A percentile compares a stretch with the other conserved stretches of the same genome.
phyloP scores from a whole-genome alignment of 37 sponge, comb jelly and placozoan species.

The Tethya wilhelma region DNA sequence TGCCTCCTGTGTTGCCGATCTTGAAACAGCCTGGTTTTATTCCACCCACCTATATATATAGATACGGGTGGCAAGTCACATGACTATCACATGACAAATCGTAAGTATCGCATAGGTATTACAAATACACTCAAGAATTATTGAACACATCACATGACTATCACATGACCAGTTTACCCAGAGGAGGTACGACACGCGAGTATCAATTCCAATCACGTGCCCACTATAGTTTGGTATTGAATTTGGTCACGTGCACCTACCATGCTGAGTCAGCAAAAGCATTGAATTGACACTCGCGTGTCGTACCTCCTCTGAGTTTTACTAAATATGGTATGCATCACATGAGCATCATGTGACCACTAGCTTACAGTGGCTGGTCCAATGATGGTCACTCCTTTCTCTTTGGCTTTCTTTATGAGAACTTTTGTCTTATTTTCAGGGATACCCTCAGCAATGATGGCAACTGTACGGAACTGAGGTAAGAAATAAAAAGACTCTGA shows the following conservation, averaged over 20 bases:
- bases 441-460: slow-evolving; percentile 98
- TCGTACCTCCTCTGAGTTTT: no score
- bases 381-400: slow-evolving; percentile 87
- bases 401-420: slow-evolving; percentile 77
- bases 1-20: slow-evolving; percentile 98
- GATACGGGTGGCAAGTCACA: slow-evolving; percentile 30
- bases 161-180: no score
- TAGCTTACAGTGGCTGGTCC: slow-evolving; percentile 93
- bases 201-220: no score
- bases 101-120: neutral
- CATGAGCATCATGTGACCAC: neutral
- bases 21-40: slow-evolving; percentile 99
- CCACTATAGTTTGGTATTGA: no score
- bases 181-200: no score
- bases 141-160: no score
- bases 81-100: slow-evolving; percentile 6
- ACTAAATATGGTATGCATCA: neutral
- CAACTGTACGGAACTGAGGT: slow-evolving; percentile 80
- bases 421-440: slow-evolving; percentile 94
- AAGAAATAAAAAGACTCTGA: neutral
- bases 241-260: no score
- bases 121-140: neutral
- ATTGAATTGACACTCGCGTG: no score
- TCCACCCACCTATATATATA: slow-evolving; percentile 85
- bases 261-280: no score